Conservation (phyloP, 2,797 vertebrate genomes). For the Hozukius guyotensis region DNA sequence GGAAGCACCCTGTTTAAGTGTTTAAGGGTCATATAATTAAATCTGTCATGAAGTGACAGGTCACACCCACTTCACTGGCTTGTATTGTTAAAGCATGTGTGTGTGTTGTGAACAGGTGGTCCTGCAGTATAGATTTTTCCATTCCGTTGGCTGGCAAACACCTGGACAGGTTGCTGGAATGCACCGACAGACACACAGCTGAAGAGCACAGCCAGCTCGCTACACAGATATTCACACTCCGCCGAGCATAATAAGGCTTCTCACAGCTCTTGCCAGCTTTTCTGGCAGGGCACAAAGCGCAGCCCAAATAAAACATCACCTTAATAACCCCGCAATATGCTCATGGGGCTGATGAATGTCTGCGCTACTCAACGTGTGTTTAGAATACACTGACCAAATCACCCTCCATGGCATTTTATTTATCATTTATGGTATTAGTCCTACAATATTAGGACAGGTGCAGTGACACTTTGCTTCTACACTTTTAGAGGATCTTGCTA, state of each 20-base stretch:
- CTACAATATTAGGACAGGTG: background rate
- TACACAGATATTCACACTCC: slow-evolving; percentile 42
- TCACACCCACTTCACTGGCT: background rate
- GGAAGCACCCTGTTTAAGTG: background rate
- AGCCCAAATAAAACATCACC: slow-evolving; percentile 21
- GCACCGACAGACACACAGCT: slow-evolving; percentile 35
- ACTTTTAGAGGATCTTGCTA: background rate
- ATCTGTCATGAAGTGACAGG: background rate
- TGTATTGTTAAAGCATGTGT: slow-evolving; percentile 16
- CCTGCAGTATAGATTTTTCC: slow-evolving; percentile 8
- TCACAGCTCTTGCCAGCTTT: slow-evolving; percentile 28
- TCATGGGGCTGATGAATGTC: slow-evolving; percentile 13
- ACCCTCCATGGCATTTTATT: background rate
- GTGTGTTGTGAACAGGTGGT: slow-evolving; percentile 47
- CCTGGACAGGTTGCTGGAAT: slow-evolving; percentile 41
- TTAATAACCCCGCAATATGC: slow-evolving; percentile 19
- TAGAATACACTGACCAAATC: background rate
- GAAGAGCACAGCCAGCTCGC: slow-evolving; percentile 18
- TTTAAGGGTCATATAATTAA: background rate
- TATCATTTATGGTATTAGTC: background rate
- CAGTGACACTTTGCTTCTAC: background rate
- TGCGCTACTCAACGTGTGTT: background rate
- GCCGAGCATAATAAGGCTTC: slow-evolving; percentile 35
- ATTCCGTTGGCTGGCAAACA: slow-evolving; percentile 38
- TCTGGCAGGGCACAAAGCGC: slow-evolving; percentile 23